These are phyloP conservation scores for Dilophus febrilis DNA, from an alignment of 2,888 invertebrate genomes.

Conservation along the genomic window DNA sequence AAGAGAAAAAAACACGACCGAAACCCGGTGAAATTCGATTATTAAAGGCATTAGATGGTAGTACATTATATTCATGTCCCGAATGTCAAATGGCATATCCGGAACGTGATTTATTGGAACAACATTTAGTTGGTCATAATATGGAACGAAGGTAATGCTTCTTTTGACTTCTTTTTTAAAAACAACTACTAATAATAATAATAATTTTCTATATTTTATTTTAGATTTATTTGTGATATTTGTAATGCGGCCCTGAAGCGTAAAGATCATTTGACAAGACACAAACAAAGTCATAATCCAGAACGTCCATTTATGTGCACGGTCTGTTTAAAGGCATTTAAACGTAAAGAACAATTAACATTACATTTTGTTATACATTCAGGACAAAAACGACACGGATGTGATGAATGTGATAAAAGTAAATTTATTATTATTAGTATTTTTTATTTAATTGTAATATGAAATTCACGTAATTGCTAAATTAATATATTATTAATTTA, in stretches of 20 bases:
- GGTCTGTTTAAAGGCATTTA: constrained; percentile 73
- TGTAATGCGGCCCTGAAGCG: constrained; percentile 76
- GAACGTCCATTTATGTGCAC: constrained; percentile 76
- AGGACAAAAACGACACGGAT: constrained; percentile 70
- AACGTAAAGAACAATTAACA: constrained; percentile 72
- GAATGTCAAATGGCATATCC: constrained; percentile 82
- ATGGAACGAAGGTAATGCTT: constrained; percentile 40
- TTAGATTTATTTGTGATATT: constrained; percentile 67
- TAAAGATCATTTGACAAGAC: constrained; percentile 72
- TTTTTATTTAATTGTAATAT: constrained; percentile 1
- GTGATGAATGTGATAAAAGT: constrained; percentile 62
- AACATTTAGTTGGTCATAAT: constrained; percentile 69
- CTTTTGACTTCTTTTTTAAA: no score
- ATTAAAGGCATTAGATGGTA: constrained; percentile 64
- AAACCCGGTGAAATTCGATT: constrained; percentile 70
- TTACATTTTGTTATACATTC: constrained; percentile 80
- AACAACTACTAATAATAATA: no score
- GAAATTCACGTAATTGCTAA: not conserved
- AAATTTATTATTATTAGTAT: not conserved
- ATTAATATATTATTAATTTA: constrained; percentile 12
- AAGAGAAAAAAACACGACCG: constrained; percentile 62
- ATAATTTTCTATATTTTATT: no score
- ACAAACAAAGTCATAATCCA: constrained; percentile 78
- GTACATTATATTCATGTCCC: constrained; percentile 70
- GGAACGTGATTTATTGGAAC: constrained; percentile 64